These are phyloP conservation scores for Corydoras maculifer DNA, from an alignment of 2,113 vertebrate species.

Conservation along the genomic window DNA sequence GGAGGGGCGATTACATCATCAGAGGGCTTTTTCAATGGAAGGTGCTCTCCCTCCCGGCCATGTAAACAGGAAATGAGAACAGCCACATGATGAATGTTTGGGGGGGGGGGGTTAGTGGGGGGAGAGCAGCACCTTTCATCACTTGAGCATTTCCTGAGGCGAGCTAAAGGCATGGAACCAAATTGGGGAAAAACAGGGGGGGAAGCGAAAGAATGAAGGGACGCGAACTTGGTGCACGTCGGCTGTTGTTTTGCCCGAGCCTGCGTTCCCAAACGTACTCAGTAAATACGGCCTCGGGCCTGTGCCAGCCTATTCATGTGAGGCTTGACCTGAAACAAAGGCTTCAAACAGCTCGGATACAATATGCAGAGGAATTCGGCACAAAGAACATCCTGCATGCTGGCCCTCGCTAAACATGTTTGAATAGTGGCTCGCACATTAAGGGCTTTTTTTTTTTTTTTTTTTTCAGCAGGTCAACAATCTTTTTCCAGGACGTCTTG, in stretches of 20 bases:
- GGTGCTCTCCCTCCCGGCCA: conserved; percentile 39
- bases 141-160: conserved; percentile 42
- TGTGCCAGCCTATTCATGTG: conserved; percentile 32
- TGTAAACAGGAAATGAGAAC: conserved; percentile 52
- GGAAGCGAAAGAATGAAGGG: conserved; percentile 8
- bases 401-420: conserved; percentile 10
- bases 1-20: conserved; percentile 49
- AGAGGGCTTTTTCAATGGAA: conserved; percentile 34
- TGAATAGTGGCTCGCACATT: background rate
- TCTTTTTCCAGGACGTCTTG: no score
- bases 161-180: conserved; percentile 11
- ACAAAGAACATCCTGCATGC: conserved; percentile 15
- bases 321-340: conserved; percentile 34
- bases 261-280: conserved; percentile 29
- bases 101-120: conserved; percentile 19
- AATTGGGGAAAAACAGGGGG: conserved; percentile 5
- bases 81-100: conserved; percentile 44
- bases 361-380: conserved; percentile 23
- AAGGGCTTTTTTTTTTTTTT: background rate
- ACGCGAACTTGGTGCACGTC: conserved; percentile 23
- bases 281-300: conserved; percentile 30
- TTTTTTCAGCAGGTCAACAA: background rate
- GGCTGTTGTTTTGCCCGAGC: conserved; percentile 38
- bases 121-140: conserved; percentile 39
- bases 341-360: conserved; percentile 40